Conservation (phyloP, 37 sponge, comb jelly and placozoan species). For the Beroe ovata region DNA sequence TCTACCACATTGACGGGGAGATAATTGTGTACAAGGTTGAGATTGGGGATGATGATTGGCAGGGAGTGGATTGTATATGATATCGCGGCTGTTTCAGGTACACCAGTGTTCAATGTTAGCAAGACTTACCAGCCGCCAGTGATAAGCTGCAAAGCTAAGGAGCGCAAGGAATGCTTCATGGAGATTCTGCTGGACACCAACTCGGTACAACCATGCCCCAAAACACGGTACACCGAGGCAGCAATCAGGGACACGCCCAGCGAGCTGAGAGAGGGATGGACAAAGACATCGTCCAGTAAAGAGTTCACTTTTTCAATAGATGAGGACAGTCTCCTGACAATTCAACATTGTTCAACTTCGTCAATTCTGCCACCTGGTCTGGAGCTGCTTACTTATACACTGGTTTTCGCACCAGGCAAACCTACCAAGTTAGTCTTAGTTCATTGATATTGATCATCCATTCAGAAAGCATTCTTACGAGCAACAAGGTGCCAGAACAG, state of each 20-base stretch:
- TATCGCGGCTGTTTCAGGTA: no score
- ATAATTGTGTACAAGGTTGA: no score
- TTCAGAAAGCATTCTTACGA: no score
- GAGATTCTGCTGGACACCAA: constrained; percentile 31
- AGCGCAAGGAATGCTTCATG: constrained; percentile 59
- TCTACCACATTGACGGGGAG: no score
- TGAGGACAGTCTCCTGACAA: constrained; percentile 13
- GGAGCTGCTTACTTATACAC: constrained; percentile 68
- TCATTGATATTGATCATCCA: no score
- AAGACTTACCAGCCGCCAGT: constrained; percentile 33
- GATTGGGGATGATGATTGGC: no score
- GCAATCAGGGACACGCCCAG: constrained; percentile 22
- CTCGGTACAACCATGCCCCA: background rate
- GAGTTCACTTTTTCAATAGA: constrained; percentile 48
- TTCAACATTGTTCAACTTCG: constrained; percentile 53
- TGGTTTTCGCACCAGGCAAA: constrained; percentile 78
- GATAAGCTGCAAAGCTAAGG: constrained; percentile 63
- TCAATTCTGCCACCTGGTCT: constrained; percentile 18
- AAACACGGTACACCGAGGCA: constrained; percentile 24
- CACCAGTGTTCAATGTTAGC: constrained; percentile 32
- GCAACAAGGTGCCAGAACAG: no score
- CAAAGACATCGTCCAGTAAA: background rate
- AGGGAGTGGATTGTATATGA: no score
- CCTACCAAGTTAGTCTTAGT: constrained; percentile 74
- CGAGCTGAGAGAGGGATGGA: constrained; percentile 48